Base-by-base conservation (phyloP, 1,140 invertebrate species). In the Bemisia tabaci region DNA sequence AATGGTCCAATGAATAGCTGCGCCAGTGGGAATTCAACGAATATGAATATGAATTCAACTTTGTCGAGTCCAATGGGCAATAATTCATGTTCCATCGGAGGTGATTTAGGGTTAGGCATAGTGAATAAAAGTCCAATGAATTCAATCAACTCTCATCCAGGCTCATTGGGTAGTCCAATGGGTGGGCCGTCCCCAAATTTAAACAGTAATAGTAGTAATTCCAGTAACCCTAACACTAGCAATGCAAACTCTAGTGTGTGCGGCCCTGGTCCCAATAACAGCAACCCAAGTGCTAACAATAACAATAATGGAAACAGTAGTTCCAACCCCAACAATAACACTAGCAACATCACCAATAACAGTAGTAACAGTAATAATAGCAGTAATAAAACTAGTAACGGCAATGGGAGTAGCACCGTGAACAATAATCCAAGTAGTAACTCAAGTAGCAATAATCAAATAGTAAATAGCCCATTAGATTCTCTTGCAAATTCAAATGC, bases 11-110 rank as follows among this genome's bases (percentile, higher is more conserved):
- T 71, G 65, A 69, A 70, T 22, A 63, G 60, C 59, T 60, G 65
- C 22, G 65, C 25, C 62, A 58, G 65, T 22, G 71, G 68, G 24
- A 67, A 63, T 25, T 68, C 64, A 9, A 59, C 61, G 23, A 66
- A 63, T 26, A 79, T 79, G 75, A 75, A 75, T 67, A 72, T 71
- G 70, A 71, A 67, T 64, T 80, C 77, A 70, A 80, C 80, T 22
- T 79, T 82, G 76, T 80, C 82, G 67, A 81, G 80, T 74, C 81
- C 81, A 48, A 71, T 82, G 63, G 65, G 65, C 22, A 66, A 67
- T 63, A 63, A 59, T 33, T 60, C 65, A 0, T 69, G 68, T 64
- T 60, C 65, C n/a, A 62, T 68, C 23, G 22, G 63, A 75, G 74
- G 64, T 75, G 75, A 65, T 77, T 78, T 69, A 79, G 79, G 77